Evolutionary conservation across 1,140 invertebrate genomes (phyloP), one percentile per base, ranked within the genome.

Genomic region (Anoplolepis gracilipes): DNA sequence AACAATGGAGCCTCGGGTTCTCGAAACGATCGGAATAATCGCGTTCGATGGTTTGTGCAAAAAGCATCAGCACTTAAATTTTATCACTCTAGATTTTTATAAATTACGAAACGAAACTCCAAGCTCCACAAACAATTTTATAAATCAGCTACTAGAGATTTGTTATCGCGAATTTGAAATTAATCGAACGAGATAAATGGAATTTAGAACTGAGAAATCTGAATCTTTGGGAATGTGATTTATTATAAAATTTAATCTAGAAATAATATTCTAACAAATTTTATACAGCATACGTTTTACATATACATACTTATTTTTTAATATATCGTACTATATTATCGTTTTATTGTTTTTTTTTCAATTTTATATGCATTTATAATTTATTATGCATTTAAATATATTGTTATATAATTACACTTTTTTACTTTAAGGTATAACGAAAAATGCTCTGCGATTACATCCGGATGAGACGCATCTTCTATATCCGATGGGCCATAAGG

Each of bases 401-500:
- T n/a, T n/a, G n/a, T n/a, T n/a, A n/a, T n/a, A n/a, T n/a, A 13
- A 46, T 49, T n/a, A 53, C 36, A 46, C 46, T 6, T 13, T 0
- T 46, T 2, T 19, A 85, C 59, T 55, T 69, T 88, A 36, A 97
- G 97, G 97, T 13, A 96, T 95, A 77, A 97, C 96, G 28, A 95
- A 96, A 76, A 96, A 96, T 86, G 97, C 97, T 2, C 94, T 98
- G 5, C 96, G 96, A 85, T 94, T 98, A 49, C 98, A 99, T 94
- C 97, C 97, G 0, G 96, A 98, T 93, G 95, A 96, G 33, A 94
- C 96, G 46, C 96, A 98, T 90, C 95, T 98, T 3, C 95, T 98
- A 1, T 99, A 98, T 94, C 96, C 98, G 0, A 96, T 98, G 92
- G 98, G 98, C 0, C 97, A 97, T 89, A 98, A 98, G 92, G 96